These are phyloP conservation scores for Noctuana brunneofusca DNA, from an alignment of 2,888 invertebrate species.

Conservation along the genomic window DNA sequence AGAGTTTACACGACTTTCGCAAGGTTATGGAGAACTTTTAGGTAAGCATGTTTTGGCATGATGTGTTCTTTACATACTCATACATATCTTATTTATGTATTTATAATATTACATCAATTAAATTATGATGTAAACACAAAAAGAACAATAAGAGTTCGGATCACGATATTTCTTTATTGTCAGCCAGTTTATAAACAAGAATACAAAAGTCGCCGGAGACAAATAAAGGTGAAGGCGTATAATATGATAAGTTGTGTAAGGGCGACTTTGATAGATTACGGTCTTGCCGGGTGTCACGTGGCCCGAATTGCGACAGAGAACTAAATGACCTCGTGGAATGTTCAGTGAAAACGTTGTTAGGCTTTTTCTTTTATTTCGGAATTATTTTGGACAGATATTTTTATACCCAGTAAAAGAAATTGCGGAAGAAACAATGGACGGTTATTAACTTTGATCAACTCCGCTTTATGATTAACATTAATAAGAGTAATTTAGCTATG, in stretches of 20 bases:
- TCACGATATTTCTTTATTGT: constrained; percentile 9
- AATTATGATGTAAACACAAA: neutral
- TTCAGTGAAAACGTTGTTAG: neutral
- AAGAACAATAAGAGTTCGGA: neutral
- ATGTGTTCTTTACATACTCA: too few relatives aligned
- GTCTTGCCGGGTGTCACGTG: constrained; percentile 36
- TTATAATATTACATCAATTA: too few relatives aligned
- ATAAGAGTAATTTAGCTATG: too few relatives aligned
- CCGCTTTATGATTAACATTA: too few relatives aligned
- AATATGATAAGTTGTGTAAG: constrained; percentile 36
- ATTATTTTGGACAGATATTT: neutral
- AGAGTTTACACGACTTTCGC: too few relatives aligned
- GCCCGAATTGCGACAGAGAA: constrained; percentile 30
- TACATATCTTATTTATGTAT: too few relatives aligned
- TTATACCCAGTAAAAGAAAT: neutral
- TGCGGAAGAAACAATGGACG: too few relatives aligned
- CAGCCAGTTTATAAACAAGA: constrained; percentile 17
- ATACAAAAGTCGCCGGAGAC: constrained; percentile 26
- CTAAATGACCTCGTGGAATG: constrained; percentile 32
- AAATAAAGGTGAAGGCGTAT: constrained; percentile 30
- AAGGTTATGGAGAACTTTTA: too few relatives aligned
- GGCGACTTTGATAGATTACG: constrained; percentile 41
- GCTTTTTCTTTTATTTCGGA: neutral
- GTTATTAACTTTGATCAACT: too few relatives aligned
- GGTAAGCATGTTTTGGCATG: too few relatives aligned